Base-by-base conservation (phyloP, 1,140 invertebrate genomes). In the Polypedilum pembai region DNA sequence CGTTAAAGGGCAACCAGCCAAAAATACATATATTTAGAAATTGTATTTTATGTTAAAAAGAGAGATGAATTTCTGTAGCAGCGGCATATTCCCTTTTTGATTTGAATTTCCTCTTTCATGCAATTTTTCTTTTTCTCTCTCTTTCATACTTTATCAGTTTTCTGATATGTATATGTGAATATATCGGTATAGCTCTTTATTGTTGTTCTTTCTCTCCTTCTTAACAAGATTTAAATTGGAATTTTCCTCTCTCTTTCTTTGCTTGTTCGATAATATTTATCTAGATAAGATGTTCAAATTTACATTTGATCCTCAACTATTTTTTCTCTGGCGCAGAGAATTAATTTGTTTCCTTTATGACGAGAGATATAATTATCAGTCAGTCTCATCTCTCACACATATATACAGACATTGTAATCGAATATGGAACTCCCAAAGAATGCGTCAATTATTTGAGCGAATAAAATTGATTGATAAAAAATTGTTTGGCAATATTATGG, bases 401-500 rank as follows among this genome's bases (percentile, higher is more conserved):
- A 45, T 45, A 45, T 12, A n/a, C 45, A 56, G 12, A 56, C 45
- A 56, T 45, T 12, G n/a, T 56, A 56, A 56, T 12, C 45, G 8
- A n/a, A 56, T 56, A 12, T 56, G 45, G 45, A 56, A 56, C 45
- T 56, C 45, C 45, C 45, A 56, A 56, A 12, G 45, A 56, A 56
- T 56, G 45, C 15, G 45, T 12, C 45, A 56, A 56, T 56, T 56
- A 56, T 15, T 56, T 33, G 45, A 56, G 24, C 45, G 45, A 56
- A 56, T 56, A n/a, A 56, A 56, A 56, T 56, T 56, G 45, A 56
- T 56, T 56, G 45, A 56, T 56, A 56, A 56, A 56, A 56, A 56
- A 56, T 56, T 56, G 45, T 45, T 45, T 45, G 15, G 4, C 45
- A n/a, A 56, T 56, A 56, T 56, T 56, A n/a, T 56, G 45, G 45